Conservation (phyloP, 2,888 invertebrate species). For the Leptinotarsa peninsularis region DNA sequence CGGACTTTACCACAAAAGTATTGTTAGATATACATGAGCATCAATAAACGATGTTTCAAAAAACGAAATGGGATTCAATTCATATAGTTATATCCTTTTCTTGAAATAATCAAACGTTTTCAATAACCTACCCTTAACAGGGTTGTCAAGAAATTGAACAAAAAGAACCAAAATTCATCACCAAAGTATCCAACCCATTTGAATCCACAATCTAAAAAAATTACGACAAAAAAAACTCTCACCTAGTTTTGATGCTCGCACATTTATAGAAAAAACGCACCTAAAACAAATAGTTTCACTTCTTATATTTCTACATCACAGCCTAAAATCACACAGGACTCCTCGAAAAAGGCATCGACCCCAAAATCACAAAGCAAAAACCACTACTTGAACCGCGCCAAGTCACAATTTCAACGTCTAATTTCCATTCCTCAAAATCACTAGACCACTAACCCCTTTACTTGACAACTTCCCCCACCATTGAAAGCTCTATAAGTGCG, state of each 20-base stretch:
- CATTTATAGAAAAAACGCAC: background rate
- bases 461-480: background rate
- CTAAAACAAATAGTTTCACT: background rate
- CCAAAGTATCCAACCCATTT: too few species aligned
- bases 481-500: slow-evolving; percentile 10
- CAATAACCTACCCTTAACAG: too few species aligned
- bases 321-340: background rate
- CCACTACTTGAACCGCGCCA: background rate
- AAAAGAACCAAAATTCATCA: too few species aligned
- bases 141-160: too few species aligned
- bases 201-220: background rate
- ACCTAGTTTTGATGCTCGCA: background rate
- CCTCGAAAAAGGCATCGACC: background rate
- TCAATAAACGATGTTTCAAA: too few species aligned
- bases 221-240: background rate
- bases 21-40: too few species aligned
- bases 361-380: background rate
- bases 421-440: background rate
- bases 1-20: too few species aligned
- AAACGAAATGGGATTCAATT: too few species aligned
- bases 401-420: slow-evolving; percentile 3
- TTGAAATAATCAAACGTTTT: too few species aligned
- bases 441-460: slow-evolving; percentile 3
- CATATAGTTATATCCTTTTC: too few species aligned
- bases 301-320: background rate